Evolutionary conservation across 2,888 invertebrate species (phyloP).

Genomic region (Agapostemon virescens): DNA sequence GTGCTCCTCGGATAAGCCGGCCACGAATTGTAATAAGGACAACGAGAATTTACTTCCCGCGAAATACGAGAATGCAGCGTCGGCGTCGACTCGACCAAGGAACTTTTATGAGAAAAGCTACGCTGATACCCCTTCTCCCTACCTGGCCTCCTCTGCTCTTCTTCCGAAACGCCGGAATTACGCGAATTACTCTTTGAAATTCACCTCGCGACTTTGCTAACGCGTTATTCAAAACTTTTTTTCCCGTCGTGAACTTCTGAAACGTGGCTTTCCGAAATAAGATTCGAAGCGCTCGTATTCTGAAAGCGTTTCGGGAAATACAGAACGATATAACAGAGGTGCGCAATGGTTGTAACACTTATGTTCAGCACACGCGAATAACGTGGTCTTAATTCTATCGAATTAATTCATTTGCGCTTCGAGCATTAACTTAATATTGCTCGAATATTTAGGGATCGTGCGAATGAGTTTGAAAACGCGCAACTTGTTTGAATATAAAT

Average conservation of each 20-base stretch:
- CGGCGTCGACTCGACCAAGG: constrained; percentile 26
- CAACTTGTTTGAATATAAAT: too few species aligned
- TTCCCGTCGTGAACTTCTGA: not conserved
- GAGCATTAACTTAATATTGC: too few species aligned
- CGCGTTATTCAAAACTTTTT: not conserved
- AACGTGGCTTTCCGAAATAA: not conserved
- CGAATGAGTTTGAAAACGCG: too few species aligned
- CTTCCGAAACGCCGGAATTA: not conserved
- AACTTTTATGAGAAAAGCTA: constrained; percentile 54
- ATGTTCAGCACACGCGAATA: too few species aligned
- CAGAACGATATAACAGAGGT: too few species aligned
- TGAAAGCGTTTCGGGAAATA: not conserved
- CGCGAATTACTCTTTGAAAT: constrained; percentile 27
- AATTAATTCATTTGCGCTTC: too few species aligned
- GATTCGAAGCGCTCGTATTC: not conserved
- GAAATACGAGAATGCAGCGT: constrained; percentile 42
- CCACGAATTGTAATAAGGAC: constrained; percentile 63
- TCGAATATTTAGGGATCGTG: too few species aligned
- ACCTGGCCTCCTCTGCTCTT: too few species aligned
- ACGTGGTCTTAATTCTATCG: too few species aligned
- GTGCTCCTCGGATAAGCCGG: constrained; percentile 65
- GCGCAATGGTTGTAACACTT: too few species aligned
- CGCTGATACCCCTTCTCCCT: constrained; percentile 14
- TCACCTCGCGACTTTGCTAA: constrained; percentile 12
- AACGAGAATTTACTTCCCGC: constrained; percentile 61